Percentiles rank a stretch among this genome's conserved stretches.
Conservation (phyloP, 1,140 invertebrate species). For the Halictus rubicundus region DNA sequence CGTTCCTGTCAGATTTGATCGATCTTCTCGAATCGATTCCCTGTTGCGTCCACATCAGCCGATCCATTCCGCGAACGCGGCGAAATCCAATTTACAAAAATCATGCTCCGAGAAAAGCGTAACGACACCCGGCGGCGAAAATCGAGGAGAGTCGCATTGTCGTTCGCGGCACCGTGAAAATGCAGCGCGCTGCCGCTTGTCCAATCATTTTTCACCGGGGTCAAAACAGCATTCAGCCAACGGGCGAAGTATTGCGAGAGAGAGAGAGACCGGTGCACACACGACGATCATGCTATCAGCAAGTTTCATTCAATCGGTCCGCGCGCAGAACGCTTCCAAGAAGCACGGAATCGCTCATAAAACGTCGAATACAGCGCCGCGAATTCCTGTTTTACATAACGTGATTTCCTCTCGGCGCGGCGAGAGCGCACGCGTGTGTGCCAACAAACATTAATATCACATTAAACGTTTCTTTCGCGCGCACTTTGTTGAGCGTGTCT, state of each 20-base stretch:
- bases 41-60: no score
- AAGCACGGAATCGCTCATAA: background rate
- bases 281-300: background rate
- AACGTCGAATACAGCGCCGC: background rate
- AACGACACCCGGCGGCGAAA: background rate
- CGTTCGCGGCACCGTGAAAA: background rate
- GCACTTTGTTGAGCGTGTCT: background rate
- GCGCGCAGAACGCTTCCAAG: background rate
- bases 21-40: no score
- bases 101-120: background rate
- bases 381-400: slow-evolving; percentile 16
- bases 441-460: slow-evolving; percentile 8
- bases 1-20: no score
- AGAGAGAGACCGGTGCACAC: no score
- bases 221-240: background rate
- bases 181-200: background rate
- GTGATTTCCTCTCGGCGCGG: background rate
- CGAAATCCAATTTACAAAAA: background rate
- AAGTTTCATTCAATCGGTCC: background rate
- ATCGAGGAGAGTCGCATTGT: background rate
- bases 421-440: background rate
- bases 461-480: slow-evolving; percentile 8
- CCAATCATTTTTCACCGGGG: background rate
- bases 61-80: no score
- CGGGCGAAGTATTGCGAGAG: background rate